Conservation (phyloP, 2,113 vertebrate genomes). For the Mus pahari region DNA sequence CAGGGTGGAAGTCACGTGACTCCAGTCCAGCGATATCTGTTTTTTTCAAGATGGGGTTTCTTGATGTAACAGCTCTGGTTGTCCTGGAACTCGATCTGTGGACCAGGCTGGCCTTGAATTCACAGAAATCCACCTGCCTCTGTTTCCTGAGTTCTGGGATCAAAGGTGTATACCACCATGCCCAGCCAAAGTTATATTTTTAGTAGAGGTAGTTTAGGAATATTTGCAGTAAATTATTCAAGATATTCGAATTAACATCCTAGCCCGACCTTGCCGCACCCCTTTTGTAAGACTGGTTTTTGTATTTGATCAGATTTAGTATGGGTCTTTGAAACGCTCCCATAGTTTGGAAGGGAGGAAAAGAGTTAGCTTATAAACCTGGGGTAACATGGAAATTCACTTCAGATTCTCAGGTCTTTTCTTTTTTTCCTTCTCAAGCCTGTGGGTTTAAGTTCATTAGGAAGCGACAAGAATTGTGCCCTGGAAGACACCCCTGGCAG, state of each 20-base stretch:
- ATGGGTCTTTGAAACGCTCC: neutral
- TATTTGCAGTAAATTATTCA: neutral
- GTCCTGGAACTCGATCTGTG: too few relatives aligned
- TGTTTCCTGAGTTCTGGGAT: too few relatives aligned
- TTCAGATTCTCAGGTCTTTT: constrained; percentile 28
- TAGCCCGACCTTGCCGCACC: neutral
- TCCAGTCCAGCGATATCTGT: neutral
- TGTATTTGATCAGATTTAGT: neutral
- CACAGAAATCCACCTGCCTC: too few relatives aligned
- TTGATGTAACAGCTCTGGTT: too few relatives aligned
- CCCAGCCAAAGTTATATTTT: neutral
- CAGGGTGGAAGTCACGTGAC: neutral
- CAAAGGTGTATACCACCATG: too few relatives aligned
- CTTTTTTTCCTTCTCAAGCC: constrained; percentile 31
- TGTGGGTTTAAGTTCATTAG: constrained; percentile 9
- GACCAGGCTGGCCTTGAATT: too few relatives aligned
- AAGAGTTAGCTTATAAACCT: neutral
- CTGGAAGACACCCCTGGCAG: neutral
- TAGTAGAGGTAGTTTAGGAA: neutral
- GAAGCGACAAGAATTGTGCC: neutral
- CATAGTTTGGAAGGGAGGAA: neutral
- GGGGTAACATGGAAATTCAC: constrained; percentile 2
- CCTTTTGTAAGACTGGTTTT: neutral
- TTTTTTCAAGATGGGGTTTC: neutral
- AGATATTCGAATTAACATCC: neutral